Conservation (phyloP, 2,888 invertebrate genomes). For the Carpatolechia fugitivella region DNA sequence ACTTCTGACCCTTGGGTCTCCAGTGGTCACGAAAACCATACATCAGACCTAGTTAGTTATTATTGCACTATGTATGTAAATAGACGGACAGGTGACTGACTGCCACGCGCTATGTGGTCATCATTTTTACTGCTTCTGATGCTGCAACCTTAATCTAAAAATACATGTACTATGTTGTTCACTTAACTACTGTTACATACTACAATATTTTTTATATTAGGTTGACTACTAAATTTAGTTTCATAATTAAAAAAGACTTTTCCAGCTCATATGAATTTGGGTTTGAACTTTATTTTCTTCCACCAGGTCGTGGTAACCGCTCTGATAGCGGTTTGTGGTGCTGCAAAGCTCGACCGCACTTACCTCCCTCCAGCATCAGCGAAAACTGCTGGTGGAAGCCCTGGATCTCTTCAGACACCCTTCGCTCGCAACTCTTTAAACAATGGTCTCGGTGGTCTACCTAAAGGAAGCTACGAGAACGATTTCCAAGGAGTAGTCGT, state of each 20-base stretch:
- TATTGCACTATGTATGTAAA: conserved; percentile 3
- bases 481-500: conserved; percentile 67
- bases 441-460: conserved; percentile 38
- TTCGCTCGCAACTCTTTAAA: conserved; percentile 35
- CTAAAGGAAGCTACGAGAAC: conserved; percentile 58
- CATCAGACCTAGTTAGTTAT: not conserved
- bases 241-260: too few relatives aligned
- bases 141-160: not conserved
- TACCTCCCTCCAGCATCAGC: conserved; percentile 61
- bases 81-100: not conserved
- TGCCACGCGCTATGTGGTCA: not conserved
- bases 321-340: conserved; percentile 56
- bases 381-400: conserved; percentile 54
- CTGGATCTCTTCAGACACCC: conserved; percentile 48
- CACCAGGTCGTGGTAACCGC: conserved; percentile 58
- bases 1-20: not conserved
- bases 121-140: not conserved
- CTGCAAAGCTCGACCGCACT: conserved; percentile 57
- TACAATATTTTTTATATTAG: too few relatives aligned
- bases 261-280: not conserved
- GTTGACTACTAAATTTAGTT: too few relatives aligned
- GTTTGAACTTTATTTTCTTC: conserved; percentile 10
- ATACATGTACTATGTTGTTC: not conserved
- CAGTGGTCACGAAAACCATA: not conserved
- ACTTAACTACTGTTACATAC: too few relatives aligned